Conservation (phyloP, 2,113 vertebrate genomes). For the Mus musculus region DNA sequence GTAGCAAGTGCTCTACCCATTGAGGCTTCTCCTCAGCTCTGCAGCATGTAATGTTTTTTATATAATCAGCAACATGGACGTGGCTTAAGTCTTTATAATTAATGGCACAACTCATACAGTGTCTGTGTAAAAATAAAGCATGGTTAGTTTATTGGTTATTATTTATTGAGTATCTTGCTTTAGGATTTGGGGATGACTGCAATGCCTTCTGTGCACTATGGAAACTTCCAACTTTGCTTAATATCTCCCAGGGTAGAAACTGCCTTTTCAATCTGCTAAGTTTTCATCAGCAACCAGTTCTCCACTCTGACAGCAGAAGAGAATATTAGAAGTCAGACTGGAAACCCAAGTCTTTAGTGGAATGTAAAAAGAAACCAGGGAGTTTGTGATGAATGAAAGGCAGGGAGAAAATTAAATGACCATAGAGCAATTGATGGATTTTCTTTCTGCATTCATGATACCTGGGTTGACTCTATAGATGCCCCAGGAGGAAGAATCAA, state of each 20-base stretch:
- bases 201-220: background rate
- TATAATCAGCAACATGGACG: background rate
- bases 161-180: background rate
- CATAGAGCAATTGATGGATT: background rate
- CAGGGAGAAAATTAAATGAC: constrained; percentile 11
- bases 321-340: background rate
- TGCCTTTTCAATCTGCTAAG: background rate
- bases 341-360: background rate
- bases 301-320: background rate
- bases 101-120: background rate
- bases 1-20: background rate
- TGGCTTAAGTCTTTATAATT: background rate
- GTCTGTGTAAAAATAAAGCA: background rate
- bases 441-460: background rate
- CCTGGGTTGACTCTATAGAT: background rate
- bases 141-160: background rate
- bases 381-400: constrained; percentile 17
- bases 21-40: background rate
- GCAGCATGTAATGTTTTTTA: too few species aligned
- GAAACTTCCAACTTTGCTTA: background rate
- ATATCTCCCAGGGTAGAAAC: background rate
- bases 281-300: background rate
- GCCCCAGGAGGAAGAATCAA: background rate
- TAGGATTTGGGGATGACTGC: background rate
- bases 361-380: background rate